phyloP scores from a whole-genome alignment of 2,888 invertebrate genomes.

The Tetragonula carbonaria region DNA sequence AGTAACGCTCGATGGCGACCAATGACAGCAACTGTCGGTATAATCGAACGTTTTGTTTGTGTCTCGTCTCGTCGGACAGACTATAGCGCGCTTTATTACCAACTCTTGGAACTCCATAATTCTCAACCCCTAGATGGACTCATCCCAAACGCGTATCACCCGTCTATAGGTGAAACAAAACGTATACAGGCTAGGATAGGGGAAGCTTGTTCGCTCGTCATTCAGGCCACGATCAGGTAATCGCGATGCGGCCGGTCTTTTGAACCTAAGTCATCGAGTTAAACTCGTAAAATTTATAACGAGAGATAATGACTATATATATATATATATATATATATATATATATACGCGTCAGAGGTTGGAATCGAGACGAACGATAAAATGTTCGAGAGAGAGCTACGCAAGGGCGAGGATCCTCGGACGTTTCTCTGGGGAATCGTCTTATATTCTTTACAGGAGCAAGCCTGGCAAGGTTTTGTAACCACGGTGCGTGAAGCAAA shows the following conservation, averaged over 20 bases:
- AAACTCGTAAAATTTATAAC: neutral
- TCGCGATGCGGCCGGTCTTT: neutral
- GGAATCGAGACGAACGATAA: slow-evolving; percentile 69
- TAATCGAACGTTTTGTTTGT: no score
- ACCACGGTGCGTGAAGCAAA: slow-evolving; percentile 55
- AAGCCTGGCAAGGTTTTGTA: slow-evolving; percentile 29
- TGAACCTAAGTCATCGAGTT: neutral
- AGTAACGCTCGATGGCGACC: no score
- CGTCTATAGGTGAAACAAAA: neutral
- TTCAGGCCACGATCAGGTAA: neutral
- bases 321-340: neutral
- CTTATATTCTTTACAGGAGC: slow-evolving; percentile 57
- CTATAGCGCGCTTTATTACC: no score
- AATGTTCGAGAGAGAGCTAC: slow-evolving; percentile 53
- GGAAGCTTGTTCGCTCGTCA: neutral
- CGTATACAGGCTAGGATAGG: neutral
- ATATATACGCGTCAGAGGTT: neutral
- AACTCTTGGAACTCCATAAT: neutral
- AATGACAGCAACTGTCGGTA: no score
- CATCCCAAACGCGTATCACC: neutral
- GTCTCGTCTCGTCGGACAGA: no score
- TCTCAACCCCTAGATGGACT: neutral
- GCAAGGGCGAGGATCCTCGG: slow-evolving; percentile 30
- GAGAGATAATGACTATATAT: slow-evolving; percentile 17
- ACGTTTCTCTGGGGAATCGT: slow-evolving; percentile 34